Evolutionary conservation across 2,888 invertebrate genomes (phyloP).

Genomic region (Apamea anceps): DNA sequence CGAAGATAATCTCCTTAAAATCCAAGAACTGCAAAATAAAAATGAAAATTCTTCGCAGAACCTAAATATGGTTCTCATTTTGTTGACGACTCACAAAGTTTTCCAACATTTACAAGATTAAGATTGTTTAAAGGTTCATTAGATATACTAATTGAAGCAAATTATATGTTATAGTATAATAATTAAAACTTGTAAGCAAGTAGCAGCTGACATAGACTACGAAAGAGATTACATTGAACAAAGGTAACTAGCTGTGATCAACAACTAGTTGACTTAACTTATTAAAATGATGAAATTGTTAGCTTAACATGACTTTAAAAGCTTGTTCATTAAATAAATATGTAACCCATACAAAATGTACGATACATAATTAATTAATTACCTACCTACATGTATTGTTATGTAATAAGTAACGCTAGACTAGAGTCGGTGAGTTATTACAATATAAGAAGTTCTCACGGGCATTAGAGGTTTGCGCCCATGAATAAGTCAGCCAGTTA

Average conservation of each 20-base stretch:
- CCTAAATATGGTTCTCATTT: neutral
- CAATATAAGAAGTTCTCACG: neutral
- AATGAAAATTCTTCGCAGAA: neutral
- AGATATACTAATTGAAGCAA: neutral
- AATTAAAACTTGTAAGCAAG: neutral
- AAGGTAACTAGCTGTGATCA: neutral
- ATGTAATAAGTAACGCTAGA: neutral
- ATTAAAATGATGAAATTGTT: neutral
- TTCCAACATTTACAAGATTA: neutral
- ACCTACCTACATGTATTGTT: neutral
- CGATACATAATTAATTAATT: neutral
- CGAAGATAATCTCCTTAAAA: neutral
- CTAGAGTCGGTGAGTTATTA: neutral
- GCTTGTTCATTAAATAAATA: neutral
- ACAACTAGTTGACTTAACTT: neutral
- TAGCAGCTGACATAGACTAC: neutral
- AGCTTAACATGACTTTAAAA: constrained; percentile 4
- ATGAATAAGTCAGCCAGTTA: constrained; percentile 6
- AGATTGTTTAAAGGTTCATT: too few species aligned
- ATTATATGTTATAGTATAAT: neutral
- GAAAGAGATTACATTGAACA: neutral
- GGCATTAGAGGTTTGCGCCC: neutral
- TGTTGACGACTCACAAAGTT: neutral
- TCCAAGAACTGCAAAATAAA: neutral
- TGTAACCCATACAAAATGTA: neutral